These are phyloP conservation scores for Sitta europaea DNA, from an alignment of 2,113 vertebrate genomes.

Conservation along the genomic window DNA sequence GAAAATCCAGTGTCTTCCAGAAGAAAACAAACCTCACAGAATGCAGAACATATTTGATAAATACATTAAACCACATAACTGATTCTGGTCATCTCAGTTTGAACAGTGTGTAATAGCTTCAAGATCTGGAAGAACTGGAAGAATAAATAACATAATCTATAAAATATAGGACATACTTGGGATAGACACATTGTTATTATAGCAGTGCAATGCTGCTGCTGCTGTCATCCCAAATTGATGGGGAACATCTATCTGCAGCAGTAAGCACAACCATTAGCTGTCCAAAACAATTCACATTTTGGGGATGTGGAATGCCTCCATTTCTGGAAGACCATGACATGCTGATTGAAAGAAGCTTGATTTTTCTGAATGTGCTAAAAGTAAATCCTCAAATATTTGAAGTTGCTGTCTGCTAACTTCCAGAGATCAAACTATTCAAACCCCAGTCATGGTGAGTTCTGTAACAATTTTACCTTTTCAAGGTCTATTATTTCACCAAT, in stretches of 20 bases:
- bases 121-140: neutral
- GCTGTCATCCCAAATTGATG: neutral
- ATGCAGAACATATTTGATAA: neutral
- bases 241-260: neutral
- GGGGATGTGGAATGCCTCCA: neutral
- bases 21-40: neutral
- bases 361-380: neutral
- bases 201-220: neutral
- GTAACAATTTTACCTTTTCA: neutral
- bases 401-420: neutral
- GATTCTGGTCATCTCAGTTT: neutral
- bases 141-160: neutral
- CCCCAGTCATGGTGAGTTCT: neutral
- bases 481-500: neutral
- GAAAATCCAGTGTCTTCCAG: neutral
- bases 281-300: neutral
- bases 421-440: neutral
- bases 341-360: neutral
- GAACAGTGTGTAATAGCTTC: neutral
- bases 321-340: neutral
- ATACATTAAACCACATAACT: neutral
- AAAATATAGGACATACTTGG: neutral
- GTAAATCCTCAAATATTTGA: neutral
- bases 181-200: neutral
- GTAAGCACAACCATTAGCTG: neutral